phyloP scores from a whole-genome alignment of 2,888 invertebrate species.

The Hemistola chrysoprasaria region DNA sequence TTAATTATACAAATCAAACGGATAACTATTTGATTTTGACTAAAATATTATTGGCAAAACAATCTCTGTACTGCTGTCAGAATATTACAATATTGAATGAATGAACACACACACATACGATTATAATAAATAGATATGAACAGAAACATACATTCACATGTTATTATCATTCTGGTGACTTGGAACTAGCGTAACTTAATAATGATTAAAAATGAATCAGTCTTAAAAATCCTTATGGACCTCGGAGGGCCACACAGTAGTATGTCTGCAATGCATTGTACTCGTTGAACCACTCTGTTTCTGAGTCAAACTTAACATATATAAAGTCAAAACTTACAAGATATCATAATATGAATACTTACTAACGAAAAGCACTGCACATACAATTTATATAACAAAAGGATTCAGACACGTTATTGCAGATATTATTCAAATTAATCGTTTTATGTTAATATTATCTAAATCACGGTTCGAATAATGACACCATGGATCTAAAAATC shows the following conservation, averaged over 20 bases:
- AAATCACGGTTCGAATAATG: slow-evolving; percentile 39
- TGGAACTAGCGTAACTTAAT: slow-evolving; percentile 75
- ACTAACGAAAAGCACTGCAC: slow-evolving; percentile 74
- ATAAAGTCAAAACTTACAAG: slow-evolving; percentile 63
- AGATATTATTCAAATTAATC: slow-evolving; percentile 30
- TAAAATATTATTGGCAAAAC: slow-evolving; percentile 26
- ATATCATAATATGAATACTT: slow-evolving; percentile 48
- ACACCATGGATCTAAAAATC: slow-evolving; percentile 42
- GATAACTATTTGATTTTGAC: slow-evolving; percentile 19
- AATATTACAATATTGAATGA: slow-evolving; percentile 22
- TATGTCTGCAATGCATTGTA: slow-evolving; percentile 54
- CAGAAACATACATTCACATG: slow-evolving; percentile 50
- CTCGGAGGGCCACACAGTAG: slow-evolving; percentile 54
- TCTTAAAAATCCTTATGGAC: slow-evolving; percentile 70
- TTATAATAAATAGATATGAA: slow-evolving; percentile 58
- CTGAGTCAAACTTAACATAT: slow-evolving; percentile 73
- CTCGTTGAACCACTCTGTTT: slow-evolving; percentile 64
- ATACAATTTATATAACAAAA: slow-evolving; percentile 61
- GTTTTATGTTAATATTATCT: slow-evolving; percentile 37
- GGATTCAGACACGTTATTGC: slow-evolving; percentile 62
- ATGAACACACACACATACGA: slow-evolving; percentile 42
- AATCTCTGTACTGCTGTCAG: slow-evolving; percentile 55
- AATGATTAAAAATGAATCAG: slow-evolving; percentile 77
- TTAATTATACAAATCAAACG: neutral
- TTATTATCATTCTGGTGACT: slow-evolving; percentile 66